phyloP scores from a whole-genome alignment of 2,797 vertebrate genomes.

The Macropus fuliginosus region DNA sequence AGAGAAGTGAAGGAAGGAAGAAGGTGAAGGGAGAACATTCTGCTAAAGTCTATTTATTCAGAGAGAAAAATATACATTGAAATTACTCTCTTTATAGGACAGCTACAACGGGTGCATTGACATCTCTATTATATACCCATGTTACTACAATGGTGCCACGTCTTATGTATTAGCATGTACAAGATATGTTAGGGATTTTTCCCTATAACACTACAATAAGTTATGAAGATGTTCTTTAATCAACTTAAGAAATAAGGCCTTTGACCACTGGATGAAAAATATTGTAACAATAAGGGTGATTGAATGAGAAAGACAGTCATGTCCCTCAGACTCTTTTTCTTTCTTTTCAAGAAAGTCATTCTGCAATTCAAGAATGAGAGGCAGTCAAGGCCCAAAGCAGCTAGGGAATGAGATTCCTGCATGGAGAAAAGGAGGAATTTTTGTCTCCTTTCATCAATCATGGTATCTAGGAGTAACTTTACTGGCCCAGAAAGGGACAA shows the following conservation, averaged over 20 bases:
- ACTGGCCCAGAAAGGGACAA: neutral
- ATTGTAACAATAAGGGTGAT: neutral
- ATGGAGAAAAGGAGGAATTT: neutral
- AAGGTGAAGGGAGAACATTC: neutral
- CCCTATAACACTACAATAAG: neutral
- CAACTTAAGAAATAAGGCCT: neutral
- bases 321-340: neutral
- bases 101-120: neutral
- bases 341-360: neutral
- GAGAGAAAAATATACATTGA: neutral
- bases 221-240: neutral
- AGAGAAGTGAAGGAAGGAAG: neutral
- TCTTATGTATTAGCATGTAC: neutral
- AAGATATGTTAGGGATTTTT: conserved; percentile 10
- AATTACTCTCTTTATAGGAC: neutral
- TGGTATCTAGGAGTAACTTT: neutral
- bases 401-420: conserved; percentile 1
- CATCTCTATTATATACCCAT: neutral
- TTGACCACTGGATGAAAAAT: neutral
- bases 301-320: neutral
- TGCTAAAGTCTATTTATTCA: neutral
- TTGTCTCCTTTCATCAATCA: neutral
- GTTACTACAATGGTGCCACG: neutral
- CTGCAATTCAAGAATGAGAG: neutral
- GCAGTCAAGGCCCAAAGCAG: neutral